phyloP scores from a whole-genome alignment of 2,888 invertebrate genomes.

The Pogonocherus hispidulus region DNA sequence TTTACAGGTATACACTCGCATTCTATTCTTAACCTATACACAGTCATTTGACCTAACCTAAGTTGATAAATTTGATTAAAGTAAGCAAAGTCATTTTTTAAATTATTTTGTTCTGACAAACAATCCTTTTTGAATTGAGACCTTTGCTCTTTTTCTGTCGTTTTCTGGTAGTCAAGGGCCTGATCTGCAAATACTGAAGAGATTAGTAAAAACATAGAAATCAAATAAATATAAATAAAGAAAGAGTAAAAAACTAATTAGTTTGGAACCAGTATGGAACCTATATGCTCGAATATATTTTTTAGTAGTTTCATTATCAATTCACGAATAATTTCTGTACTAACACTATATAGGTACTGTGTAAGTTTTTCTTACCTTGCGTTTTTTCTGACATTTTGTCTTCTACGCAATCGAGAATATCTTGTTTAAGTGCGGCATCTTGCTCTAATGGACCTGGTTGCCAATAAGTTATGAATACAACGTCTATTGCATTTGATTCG shows the following conservation, averaged over 20 bases:
- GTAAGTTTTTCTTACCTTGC: conserved; percentile 53
- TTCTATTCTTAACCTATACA: conserved; percentile 75
- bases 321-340: too few species aligned
- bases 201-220: too few species aligned
- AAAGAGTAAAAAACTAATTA: too few species aligned
- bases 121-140: conserved; percentile 66
- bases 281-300: too few species aligned
- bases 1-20: conserved; percentile 71
- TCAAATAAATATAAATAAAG: too few species aligned
- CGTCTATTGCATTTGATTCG: conserved; percentile 71
- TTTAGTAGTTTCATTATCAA: too few species aligned
- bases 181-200: conserved; percentile 56
- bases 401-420: conserved; percentile 77
- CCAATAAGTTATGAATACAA: conserved; percentile 83
- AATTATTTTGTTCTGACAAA: conserved; percentile 64
- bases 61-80: conserved; percentile 64
- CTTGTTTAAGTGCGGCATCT: conserved; percentile 73
- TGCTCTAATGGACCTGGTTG: conserved; percentile 71
- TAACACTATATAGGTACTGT: too few species aligned
- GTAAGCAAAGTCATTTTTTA: conserved; percentile 67
- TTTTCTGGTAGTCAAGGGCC: conserved; percentile 57
- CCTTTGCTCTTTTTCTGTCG: conserved; percentile 59
- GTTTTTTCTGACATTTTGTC: conserved; percentile 64
- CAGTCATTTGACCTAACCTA: conserved; percentile 77
- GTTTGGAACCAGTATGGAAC: too few species aligned